Percentiles rank a stretch among this genome's conserved stretches.
phyloP scores from a whole-genome alignment of 2,113 vertebrate species.

The Rhinoptilus africanus region DNA sequence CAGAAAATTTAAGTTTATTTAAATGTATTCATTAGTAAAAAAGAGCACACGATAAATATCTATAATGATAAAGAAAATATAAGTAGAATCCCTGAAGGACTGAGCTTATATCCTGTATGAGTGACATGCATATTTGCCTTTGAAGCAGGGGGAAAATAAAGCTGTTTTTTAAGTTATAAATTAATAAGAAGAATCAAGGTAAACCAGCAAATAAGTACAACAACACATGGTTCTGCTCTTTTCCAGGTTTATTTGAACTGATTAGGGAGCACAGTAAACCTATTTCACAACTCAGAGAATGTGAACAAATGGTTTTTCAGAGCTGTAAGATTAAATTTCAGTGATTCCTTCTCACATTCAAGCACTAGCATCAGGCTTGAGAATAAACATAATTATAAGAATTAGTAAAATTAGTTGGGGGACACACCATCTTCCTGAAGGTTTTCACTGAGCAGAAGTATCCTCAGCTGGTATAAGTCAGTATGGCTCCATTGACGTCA shows the following conservation, averaged over 20 bases:
- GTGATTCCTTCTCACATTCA: background rate
- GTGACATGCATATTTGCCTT: background rate
- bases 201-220: background rate
- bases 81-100: background rate
- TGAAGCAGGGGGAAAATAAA: background rate
- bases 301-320: slow-evolving; percentile 6
- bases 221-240: background rate
- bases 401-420: slow-evolving; percentile 9
- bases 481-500: slow-evolving; percentile 5
- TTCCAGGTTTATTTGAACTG: background rate
- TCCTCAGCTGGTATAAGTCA: background rate
- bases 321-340: slow-evolving; percentile 22
- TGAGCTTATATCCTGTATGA: background rate
- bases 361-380: background rate
- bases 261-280: background rate
- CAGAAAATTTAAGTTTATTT: background rate
- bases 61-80: background rate
- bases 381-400: slow-evolving; percentile 7
- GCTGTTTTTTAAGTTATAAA: background rate
- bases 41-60: background rate
- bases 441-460: background rate
- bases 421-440: background rate
- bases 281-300: background rate
- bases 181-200: background rate
- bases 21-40: background rate